A percentile compares a stretch with the other conserved stretches of the same genome.
Conservation (phyloP, 2,888 invertebrate genomes). For the Sarcophaga caerulescens region DNA sequence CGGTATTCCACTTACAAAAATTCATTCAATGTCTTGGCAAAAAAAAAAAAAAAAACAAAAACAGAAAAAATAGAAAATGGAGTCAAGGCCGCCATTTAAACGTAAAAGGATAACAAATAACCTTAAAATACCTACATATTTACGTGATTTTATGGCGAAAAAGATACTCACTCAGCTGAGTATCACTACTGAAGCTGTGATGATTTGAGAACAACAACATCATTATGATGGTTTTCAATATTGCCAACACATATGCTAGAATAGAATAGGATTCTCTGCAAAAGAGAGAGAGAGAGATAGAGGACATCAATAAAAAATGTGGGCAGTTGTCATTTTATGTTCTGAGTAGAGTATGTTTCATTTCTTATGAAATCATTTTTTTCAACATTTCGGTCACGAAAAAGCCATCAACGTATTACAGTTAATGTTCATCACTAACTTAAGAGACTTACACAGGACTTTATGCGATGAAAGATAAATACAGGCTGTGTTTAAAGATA, state of each 20-base stretch:
- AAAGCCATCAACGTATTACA: conserved; percentile 60
- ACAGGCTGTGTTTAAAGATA: neutral
- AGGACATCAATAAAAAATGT: conserved; percentile 1
- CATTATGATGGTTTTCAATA: conserved; percentile 33
- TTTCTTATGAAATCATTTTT: neutral
- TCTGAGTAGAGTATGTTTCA: no score
- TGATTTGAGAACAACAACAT: conserved; percentile 3
- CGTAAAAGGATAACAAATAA: conserved; percentile 45
- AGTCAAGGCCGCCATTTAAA: conserved; percentile 52
- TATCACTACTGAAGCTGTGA: no score
- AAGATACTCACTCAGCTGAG: neutral
- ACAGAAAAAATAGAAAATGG: neutral
- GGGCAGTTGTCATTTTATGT: conserved; percentile 52
- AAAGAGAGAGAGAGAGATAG: neutral
- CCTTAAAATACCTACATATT: conserved; percentile 50
- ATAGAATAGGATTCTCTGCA: neutral
- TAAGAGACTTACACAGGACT: conserved; percentile 31
- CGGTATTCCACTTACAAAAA: neutral
- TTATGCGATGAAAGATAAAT: neutral
- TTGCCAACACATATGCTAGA: conserved; percentile 11
- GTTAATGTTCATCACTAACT: conserved; percentile 52
- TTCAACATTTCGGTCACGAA: conserved; percentile 62
- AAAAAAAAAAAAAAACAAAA: neutral
- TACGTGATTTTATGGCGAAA: conserved; percentile 59
- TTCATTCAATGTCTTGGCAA: neutral